These are phyloP conservation scores for Aulostomus chinensis DNA, from an alignment of 2,797 vertebrate genomes.

Conservation along the genomic window DNA sequence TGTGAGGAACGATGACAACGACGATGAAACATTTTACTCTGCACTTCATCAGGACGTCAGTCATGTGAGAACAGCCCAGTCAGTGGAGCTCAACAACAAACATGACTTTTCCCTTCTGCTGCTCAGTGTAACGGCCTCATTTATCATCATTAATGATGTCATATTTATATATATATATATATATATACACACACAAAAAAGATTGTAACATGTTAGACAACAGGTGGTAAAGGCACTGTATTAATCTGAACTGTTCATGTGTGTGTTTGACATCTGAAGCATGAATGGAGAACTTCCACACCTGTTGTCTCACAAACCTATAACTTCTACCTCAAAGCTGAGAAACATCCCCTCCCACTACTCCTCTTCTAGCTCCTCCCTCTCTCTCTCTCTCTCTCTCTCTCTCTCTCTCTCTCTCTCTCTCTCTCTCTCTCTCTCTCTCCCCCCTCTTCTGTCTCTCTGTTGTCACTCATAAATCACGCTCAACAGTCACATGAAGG, in stretches of 20 bases:
- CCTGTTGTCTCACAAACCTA: constrained; percentile 52
- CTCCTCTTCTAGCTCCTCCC: constrained; percentile 8
- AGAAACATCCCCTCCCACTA: constrained; percentile 16
- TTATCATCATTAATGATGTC: no score
- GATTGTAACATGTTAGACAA: neutral
- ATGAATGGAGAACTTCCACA: constrained; percentile 35
- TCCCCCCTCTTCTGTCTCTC: constrained; percentile 13
- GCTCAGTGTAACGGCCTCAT: no score
- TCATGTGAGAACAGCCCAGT: constrained; percentile 28
- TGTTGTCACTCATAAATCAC: constrained; percentile 69
- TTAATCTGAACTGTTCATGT: constrained; percentile 9
- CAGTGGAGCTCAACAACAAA: constrained; percentile 12
- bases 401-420: constrained; percentile 4
- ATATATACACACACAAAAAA: no score
- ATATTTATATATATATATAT: no score
- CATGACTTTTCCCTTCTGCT: neutral
- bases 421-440: constrained; percentile 7
- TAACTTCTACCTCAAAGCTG: constrained; percentile 45
- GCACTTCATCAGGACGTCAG: constrained; percentile 16
- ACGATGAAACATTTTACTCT: constrained; percentile 1
- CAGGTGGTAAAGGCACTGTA: constrained; percentile 27
- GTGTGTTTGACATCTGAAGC: constrained; percentile 18
- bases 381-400: constrained; percentile 9
- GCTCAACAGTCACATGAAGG: constrained; percentile 51
- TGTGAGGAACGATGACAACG: no score